phyloP scores from a whole-genome alignment of 2,797 vertebrate species.

The Phalloptychus januarius region DNA sequence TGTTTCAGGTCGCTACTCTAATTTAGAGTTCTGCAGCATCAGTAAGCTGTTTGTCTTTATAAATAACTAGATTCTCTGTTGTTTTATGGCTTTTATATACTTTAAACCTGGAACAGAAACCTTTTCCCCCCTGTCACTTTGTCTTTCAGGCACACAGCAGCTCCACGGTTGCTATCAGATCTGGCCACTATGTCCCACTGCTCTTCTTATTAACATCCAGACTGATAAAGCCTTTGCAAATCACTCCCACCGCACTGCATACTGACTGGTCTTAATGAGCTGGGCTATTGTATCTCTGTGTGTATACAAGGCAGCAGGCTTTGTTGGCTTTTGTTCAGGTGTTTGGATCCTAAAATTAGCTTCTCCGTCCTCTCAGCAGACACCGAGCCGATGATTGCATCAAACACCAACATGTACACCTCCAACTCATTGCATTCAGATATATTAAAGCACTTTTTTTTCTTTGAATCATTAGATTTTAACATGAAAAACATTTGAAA shows the following conservation, averaged over 20 bases:
- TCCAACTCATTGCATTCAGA: not conserved
- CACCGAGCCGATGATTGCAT: slow-evolving; percentile 15
- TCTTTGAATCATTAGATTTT: not conserved
- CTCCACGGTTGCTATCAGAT: slow-evolving; percentile 50
- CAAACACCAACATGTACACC: not conserved
- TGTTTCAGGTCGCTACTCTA: not conserved
- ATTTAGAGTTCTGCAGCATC: not conserved
- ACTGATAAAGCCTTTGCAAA: slow-evolving; percentile 61
- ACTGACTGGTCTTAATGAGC: slow-evolving; percentile 57
- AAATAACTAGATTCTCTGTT: not conserved
- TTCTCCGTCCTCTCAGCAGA: slow-evolving; percentile 21
- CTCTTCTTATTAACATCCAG: slow-evolving; percentile 65
- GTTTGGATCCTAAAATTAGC: slow-evolving; percentile 32
- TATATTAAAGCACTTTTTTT: not conserved
- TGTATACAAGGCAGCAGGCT: slow-evolving; percentile 11
- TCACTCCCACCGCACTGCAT: slow-evolving; percentile 47
- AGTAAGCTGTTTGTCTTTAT: not conserved
- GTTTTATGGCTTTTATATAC: not conserved
- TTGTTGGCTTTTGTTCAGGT: slow-evolving; percentile 20
- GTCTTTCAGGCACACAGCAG: slow-evolving; percentile 13
- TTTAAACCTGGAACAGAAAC: not conserved
- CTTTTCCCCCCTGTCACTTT: slow-evolving; percentile 2
- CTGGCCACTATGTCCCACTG: slow-evolving; percentile 53
- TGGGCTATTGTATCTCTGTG: slow-evolving; percentile 33
- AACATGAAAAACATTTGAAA: not conserved